phyloP scores from a whole-genome alignment of 2,113 vertebrate genomes.

The Micronisus gabar region DNA sequence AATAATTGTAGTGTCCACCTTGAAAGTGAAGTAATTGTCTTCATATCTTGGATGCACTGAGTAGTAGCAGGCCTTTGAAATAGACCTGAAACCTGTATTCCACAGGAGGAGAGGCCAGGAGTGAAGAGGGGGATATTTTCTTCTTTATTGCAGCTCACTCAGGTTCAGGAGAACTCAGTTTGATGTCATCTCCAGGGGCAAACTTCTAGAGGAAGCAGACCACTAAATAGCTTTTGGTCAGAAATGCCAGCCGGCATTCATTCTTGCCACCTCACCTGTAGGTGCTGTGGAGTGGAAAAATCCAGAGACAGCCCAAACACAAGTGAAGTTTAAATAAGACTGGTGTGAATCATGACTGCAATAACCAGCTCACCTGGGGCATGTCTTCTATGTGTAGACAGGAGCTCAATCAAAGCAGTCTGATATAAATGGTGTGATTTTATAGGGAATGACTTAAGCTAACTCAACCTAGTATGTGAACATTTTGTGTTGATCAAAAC shows the following conservation, averaged over 20 bases:
- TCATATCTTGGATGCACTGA: not conserved
- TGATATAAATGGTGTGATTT: not conserved
- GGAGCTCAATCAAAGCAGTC: constrained; percentile 28
- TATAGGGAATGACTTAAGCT: not conserved
- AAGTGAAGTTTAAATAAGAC: constrained; percentile 24
- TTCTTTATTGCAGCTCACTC: not conserved
- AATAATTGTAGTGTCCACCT: not conserved
- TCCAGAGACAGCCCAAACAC: not conserved
- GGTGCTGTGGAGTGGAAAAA: not conserved
- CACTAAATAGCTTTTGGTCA: not conserved
- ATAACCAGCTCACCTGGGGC: constrained; percentile 41
- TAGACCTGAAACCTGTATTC: not conserved
- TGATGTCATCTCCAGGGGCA: not conserved
- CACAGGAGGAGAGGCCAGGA: not conserved
- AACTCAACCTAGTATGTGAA: not conserved
- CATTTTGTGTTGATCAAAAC: not conserved
- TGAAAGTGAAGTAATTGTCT: not conserved
- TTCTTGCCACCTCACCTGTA: not conserved
- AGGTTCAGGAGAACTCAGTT: not conserved
- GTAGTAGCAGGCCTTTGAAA: not conserved
- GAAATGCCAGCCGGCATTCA: not conserved
- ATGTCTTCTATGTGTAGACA: not conserved
- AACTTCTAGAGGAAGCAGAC: not conserved
- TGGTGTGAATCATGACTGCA: constrained; percentile 40
- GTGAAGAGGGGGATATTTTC: not conserved